These are phyloP conservation scores for Lycocorax pyrrhopterus DNA, from an alignment of 2,113 vertebrate species.

Conservation along the genomic window DNA sequence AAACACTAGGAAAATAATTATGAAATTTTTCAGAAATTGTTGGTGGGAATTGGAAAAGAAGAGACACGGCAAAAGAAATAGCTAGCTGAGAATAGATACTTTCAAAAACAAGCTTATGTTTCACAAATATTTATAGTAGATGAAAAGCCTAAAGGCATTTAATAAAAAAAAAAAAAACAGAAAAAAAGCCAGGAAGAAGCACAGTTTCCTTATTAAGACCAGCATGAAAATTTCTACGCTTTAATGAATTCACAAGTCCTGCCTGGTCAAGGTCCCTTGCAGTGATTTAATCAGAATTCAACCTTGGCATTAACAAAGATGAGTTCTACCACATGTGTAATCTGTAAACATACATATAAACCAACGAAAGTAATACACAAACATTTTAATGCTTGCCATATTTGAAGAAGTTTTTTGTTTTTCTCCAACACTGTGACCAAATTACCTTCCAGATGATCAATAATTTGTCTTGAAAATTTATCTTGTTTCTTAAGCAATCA, in stretches of 20 bases:
- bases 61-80: background rate
- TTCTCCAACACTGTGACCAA: background rate
- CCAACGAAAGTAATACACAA: background rate
- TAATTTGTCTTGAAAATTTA: background rate
- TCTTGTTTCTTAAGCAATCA: background rate
- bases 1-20: slow-evolving; percentile 7
- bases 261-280: background rate
- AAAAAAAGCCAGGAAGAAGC: background rate
- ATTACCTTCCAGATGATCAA: background rate
- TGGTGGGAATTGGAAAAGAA: background rate
- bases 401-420: background rate
- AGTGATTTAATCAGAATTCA: background rate
- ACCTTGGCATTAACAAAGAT: background rate
- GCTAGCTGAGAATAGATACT: background rate
- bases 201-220: background rate
- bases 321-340: background rate
- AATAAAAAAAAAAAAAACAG: background rate
- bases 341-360: background rate
- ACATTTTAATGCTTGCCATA: background rate
- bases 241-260: background rate
- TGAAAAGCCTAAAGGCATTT: background rate
- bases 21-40: background rate
- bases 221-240: background rate
- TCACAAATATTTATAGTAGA: background rate
- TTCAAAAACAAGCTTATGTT: background rate